A percentile compares a stretch with the other conserved stretches of the same genome.
phyloP scores from a whole-genome alignment of 2,888 invertebrate genomes.

The Papilio protenor region DNA sequence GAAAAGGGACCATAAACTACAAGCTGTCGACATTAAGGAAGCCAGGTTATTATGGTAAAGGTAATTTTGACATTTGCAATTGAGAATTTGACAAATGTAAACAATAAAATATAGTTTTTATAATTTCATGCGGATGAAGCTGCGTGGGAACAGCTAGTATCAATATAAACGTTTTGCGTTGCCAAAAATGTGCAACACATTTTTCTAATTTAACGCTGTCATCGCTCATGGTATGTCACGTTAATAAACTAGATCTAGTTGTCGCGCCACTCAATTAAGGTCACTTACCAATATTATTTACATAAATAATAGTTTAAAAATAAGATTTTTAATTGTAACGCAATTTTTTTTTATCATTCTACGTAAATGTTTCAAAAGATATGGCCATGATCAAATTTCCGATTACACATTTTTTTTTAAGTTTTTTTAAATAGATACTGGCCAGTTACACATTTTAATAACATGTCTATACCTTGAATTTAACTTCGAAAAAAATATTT shows the following conservation, averaged over 20 bases:
- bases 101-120: too few species aligned
- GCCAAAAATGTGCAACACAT: neutral
- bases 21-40: too few species aligned
- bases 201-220: slow-evolving; percentile 30
- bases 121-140: too few species aligned
- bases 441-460: neutral
- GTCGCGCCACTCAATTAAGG: slow-evolving; percentile 74
- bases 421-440: neutral
- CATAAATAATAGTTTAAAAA: slow-evolving; percentile 37
- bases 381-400: neutral
- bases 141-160: neutral
- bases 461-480: neutral
- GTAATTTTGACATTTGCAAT: too few species aligned
- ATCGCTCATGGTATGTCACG: slow-evolving; percentile 42
- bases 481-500: neutral
- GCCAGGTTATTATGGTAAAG: too few species aligned
- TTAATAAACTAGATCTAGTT: slow-evolving; percentile 60
- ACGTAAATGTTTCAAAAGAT: neutral
- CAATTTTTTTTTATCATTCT: slow-evolving; percentile 5
- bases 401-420: neutral
- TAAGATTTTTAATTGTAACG: neutral
- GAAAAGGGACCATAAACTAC: too few species aligned
- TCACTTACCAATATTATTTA: slow-evolving; percentile 58
- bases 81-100: too few species aligned
- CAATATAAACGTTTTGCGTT: neutral